These are phyloP conservation scores for Chaetogeoica ovagalla DNA, from an alignment of 2,888 invertebrate genomes.

Conservation along the genomic window DNA sequence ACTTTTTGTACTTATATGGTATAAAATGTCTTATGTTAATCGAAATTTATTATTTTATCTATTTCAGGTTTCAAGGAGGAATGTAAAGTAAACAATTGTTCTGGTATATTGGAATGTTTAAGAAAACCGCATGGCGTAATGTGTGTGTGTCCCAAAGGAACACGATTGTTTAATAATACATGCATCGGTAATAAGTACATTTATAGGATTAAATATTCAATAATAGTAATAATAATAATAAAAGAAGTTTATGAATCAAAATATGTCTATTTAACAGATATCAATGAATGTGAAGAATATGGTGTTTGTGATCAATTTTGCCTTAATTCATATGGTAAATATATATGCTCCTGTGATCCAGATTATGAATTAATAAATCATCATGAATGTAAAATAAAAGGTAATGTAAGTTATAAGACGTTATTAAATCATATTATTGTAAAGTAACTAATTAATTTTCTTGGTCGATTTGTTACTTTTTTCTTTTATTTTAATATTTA, in stretches of 20 bases:
- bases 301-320: constrained; percentile 75
- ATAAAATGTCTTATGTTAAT: too few species aligned
- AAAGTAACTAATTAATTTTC: background rate
- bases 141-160: constrained; percentile 63
- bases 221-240: too few species aligned
- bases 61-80: constrained; percentile 8
- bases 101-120: constrained; percentile 20
- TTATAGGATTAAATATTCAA: background rate
- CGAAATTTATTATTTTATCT: background rate
- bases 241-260: background rate
- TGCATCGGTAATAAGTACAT: constrained; percentile 59
- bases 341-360: constrained; percentile 68
- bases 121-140: constrained; percentile 44
- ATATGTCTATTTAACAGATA: constrained; percentile 54
- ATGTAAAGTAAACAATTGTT: constrained; percentile 24
- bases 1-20: too few species aligned
- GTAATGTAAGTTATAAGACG: constrained; percentile 55
- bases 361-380: constrained; percentile 65
- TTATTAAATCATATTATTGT: background rate
- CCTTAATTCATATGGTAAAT: constrained; percentile 65
- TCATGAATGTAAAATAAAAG: constrained; percentile 64
- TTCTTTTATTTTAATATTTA: background rate
- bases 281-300: constrained; percentile 56
- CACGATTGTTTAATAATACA: constrained; percentile 55
- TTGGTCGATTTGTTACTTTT: background rate